Percentiles rank a stretch among this genome's conserved stretches.
These are phyloP conservation scores for Andricus grossulariae DNA, from an alignment of 1,140 invertebrate genomes.

Conservation along the genomic window DNA sequence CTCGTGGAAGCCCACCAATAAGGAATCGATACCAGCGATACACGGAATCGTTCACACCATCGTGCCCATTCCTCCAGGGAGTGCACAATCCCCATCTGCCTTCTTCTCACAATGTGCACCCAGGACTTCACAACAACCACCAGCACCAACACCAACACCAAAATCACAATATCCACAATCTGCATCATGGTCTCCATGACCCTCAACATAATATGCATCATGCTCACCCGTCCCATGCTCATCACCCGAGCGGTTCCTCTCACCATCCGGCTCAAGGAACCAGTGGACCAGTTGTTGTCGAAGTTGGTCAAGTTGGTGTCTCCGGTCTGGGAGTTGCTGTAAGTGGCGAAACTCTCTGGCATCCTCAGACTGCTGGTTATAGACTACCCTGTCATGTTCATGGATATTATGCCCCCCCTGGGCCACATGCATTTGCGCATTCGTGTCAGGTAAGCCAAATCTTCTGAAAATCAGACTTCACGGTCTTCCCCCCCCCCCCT, in stretches of 20 bases:
- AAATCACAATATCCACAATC: constrained; percentile 52
- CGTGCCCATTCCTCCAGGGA: constrained; percentile 63
- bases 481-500: too few relatives aligned
- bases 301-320: constrained; percentile 70
- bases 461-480: neutral
- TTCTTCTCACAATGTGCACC: constrained; percentile 62
- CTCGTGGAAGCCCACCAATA: constrained; percentile 63
- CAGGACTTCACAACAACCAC: constrained; percentile 61
- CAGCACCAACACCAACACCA: constrained; percentile 38
- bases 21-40: constrained; percentile 68
- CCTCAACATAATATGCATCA: constrained; percentile 67
- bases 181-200: constrained; percentile 58
- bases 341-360: constrained; percentile 67
- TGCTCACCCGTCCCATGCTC: constrained; percentile 65
- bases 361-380: constrained; percentile 68
- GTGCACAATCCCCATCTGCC: constrained; percentile 64
- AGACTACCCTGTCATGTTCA: constrained; percentile 71
- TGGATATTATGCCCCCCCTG: constrained; percentile 65
- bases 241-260: constrained; percentile 61
- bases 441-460: constrained; percentile 65
- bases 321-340: constrained; percentile 69
- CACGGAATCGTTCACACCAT: constrained; percentile 61
- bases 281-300: constrained; percentile 69
- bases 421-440: constrained; percentile 69
- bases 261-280: constrained; percentile 69